Base-by-base conservation (phyloP, 2,888 invertebrate genomes). In the Laothoe populi region DNA sequence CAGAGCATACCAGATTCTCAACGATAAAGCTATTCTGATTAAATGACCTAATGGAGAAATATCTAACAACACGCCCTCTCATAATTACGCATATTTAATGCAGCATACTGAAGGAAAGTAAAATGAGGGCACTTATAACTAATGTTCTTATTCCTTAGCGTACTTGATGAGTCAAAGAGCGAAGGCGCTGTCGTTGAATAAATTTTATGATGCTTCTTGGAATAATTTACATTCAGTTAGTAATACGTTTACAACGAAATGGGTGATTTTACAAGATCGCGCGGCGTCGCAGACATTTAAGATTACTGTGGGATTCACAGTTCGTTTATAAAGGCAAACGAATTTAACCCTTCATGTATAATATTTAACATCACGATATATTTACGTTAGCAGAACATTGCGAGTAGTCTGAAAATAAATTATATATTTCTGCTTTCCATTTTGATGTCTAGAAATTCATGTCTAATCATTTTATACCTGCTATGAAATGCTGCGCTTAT, bases 171-270 rank as follows among this genome's bases (percentile, higher is more conserved):
- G 49, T 31, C 31, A 53, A 31, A 53, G 31, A 19, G 31, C 19
- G 31, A 11, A 35, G 19, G 19, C 53, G 24, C 13, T n/a, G 19
- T 31, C 35, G 31, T 35, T 53, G 31, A 53, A 53, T 49, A 49
- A 53, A 53, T 53, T 53, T 19, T 53, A 53, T 53, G 53, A 53
- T 53, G 10, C 53, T 35, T 31, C 53, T 53, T 10, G 19, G 53
- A 53, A 35, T 35, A 53, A 35, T 53, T 53, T 53, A 35, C 53
- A 53, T 53, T 53, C 53, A 53, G 35, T 53, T 53, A 53, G 49
- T 31, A 53, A 53, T 16, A 35, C 53, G 31, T 53, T 53, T 53
- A 35, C 49, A 53, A 31, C 49, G 10, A 53, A 53, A 35, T 53
- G 35, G 53, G 53, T 53, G 31, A 53, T 53, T 53, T 53, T 31